Evolutionary conservation across 2,113 vertebrate species (phyloP).

Genomic region (Clarias gariepinus): DNA sequence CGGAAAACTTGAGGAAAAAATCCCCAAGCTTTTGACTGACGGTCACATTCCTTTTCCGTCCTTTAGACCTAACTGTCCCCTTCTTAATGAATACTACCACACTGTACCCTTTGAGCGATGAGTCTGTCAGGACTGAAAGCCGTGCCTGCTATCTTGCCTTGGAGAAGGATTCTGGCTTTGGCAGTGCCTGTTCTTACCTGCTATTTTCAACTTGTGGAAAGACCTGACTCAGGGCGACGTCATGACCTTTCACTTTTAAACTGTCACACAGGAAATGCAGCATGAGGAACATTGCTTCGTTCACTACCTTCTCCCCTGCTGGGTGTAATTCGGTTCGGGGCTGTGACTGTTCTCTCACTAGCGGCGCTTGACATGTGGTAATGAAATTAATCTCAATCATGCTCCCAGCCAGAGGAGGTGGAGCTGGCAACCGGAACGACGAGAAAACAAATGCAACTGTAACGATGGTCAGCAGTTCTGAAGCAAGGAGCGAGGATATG

Average conservation of each 20-base stretch:
- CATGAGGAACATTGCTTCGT: conserved; percentile 40
- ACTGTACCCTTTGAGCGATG: conserved; percentile 6
- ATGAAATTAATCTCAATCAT: conserved; percentile 66
- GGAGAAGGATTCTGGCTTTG: neutral
- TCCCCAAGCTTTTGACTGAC: conserved; percentile 39
- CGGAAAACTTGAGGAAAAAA: neutral
- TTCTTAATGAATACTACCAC: conserved; percentile 3
- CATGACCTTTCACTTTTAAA: conserved; percentile 22
- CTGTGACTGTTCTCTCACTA: conserved; percentile 64
- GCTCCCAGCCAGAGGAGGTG: conserved; percentile 32
- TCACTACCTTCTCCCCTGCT: conserved; percentile 26
- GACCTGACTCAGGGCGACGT: neutral
- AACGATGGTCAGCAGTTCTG: conserved; percentile 38
- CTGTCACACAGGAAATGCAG: neutral
- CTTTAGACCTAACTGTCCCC: neutral
- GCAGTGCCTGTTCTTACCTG: neutral
- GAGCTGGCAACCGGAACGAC: conserved; percentile 38
- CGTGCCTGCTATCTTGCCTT: neutral
- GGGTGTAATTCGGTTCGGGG: conserved; percentile 64
- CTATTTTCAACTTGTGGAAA: conserved; percentile 1
- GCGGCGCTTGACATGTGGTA: conserved; percentile 62
- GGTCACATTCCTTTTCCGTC: conserved; percentile 23
- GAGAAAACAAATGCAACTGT: conserved; percentile 13
- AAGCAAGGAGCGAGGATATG: neutral
- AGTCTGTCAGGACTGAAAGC: conserved; percentile 28